Evolutionary conservation across 2,888 invertebrate species (phyloP), one percentile per base, ranked within the genome.

Genomic region (Seira ritae): DNA sequence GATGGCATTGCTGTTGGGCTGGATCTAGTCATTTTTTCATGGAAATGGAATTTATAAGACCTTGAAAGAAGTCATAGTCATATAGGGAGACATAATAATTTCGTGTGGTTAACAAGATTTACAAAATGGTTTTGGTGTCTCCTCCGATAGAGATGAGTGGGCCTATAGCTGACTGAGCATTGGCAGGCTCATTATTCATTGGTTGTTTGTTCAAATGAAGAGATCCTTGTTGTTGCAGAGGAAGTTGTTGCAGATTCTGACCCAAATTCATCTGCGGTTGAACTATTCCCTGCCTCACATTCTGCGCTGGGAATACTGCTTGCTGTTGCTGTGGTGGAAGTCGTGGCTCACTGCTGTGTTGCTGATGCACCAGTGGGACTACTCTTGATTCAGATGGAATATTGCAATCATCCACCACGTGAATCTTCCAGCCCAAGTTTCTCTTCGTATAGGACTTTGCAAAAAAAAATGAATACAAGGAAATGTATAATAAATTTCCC

Each of bases 401-500:
- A 72, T 79, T 95, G 90, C 97, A 97, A 67, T 93, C 92, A 90
- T 98, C 97, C 86, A 95, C 92, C 0, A 98, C 96, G 91, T 96
- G 95, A 89, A 98, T 98, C 92, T 96, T 97, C 97, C 97, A 98
- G 70, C 98, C 98, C 90, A 98, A 94, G 90, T 97, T 94, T 85
- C 97, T 95, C 91, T 97, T 97, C 2, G 96, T 95, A 92, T 95
- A 98, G 91, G 98, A 98, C 95, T 98, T 92, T 92, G 88, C 89
- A 89, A 85, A 87, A 87, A 75, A 80, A 1, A n/a, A 55, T 31
- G n/a, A n/a, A n/a, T n/a, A n/a, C n/a, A n/a, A n/a, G n/a, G n/a
- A n/a, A n/a, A n/a, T n/a, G n/a, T n/a, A n/a, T n/a, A n/a, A n/a
- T n/a, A n/a, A n/a, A n/a, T n/a, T n/a, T n/a, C n/a, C n/a, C n/a